These are phyloP conservation scores for Mormyrus proboscirostris DNA, from an alignment of 2,797 vertebrate genomes.

Conservation along the genomic window DNA sequence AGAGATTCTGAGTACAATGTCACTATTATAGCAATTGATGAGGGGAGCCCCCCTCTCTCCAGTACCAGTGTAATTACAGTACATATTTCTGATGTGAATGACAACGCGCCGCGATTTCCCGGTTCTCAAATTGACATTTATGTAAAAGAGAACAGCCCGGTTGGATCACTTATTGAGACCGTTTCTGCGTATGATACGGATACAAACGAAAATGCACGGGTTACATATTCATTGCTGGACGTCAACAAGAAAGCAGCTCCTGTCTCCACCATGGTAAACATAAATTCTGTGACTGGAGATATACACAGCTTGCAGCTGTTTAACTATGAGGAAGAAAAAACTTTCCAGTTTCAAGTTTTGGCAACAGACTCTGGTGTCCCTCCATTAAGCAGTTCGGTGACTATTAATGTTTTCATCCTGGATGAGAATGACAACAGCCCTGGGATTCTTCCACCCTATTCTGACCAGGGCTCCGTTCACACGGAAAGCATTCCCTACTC, in stretches of 20 bases:
- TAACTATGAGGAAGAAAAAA: constrained; percentile 39
- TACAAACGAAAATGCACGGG: constrained; percentile 39
- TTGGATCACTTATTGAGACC: constrained; percentile 53
- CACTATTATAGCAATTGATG: constrained; percentile 57
- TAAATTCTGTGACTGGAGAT: constrained; percentile 51
- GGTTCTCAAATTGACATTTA: constrained; percentile 50
- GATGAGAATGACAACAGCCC: constrained; percentile 55
- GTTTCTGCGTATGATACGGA: constrained; percentile 65
- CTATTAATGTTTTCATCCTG: constrained; percentile 49
- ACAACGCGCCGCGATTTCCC: constrained; percentile 63
- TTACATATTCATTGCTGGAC: constrained; percentile 41
- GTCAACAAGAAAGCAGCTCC: not conserved
- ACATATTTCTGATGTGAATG: constrained; percentile 43
- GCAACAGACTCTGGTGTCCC: constrained; percentile 55
- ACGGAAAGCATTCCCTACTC: constrained; percentile 64
- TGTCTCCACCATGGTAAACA: constrained; percentile 21
- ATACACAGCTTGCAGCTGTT: constrained; percentile 35
- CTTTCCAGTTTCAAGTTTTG: constrained; percentile 44
- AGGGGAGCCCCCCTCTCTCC: constrained; percentile 47
- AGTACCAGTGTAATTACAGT: constrained; percentile 31
- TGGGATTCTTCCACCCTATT: constrained; percentile 59
- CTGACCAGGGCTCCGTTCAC: constrained; percentile 65
- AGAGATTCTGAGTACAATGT: constrained; percentile 44
- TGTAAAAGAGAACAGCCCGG: constrained; percentile 64
- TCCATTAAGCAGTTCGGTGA: constrained; percentile 49